These are phyloP conservation scores for Bombus cullumanus DNA, from an alignment of 1,140 invertebrate species.

Conservation along the genomic window DNA sequence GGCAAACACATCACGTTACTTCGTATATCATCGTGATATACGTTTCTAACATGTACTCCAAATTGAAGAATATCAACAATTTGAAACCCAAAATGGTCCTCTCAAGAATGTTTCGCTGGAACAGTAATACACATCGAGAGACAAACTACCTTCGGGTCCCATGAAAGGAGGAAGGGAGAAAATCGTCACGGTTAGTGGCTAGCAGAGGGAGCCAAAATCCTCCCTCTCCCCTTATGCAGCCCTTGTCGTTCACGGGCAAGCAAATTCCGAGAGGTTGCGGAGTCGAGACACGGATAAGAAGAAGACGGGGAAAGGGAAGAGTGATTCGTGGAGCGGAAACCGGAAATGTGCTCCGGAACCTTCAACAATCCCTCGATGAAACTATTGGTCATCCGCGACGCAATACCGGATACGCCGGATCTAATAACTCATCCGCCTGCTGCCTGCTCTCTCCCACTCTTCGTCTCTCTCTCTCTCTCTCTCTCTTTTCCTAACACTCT, in stretches of 20 bases:
- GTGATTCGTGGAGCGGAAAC: slow-evolving; percentile 78
- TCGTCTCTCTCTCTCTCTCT: neutral
- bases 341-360: slow-evolving; percentile 83
- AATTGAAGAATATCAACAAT: neutral
- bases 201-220: slow-evolving; percentile 45
- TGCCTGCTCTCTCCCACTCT: slow-evolving; percentile 49
- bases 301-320: slow-evolving; percentile 45
- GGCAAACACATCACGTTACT: too few relatives aligned
- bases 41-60: too few relatives aligned
- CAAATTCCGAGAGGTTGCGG: slow-evolving; percentile 43
- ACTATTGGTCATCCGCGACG: slow-evolving; percentile 83
- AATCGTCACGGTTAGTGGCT: slow-evolving; percentile 47
- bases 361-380: slow-evolving; percentile 84
- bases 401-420: slow-evolving; percentile 82
- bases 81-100: slow-evolving; percentile 21
- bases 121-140: too few relatives aligned
- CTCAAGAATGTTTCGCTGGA: slow-evolving; percentile 7
- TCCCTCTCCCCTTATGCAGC: neutral
- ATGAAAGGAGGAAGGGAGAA: slow-evolving; percentile 21
- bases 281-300: slow-evolving; percentile 48
- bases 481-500: too few relatives aligned
- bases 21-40: too few relatives aligned
- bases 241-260: slow-evolving; percentile 28
- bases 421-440: slow-evolving; percentile 82
- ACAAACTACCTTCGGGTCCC: slow-evolving; percentile 27